phyloP scores from a whole-genome alignment of 1,140 invertebrate genomes.

The Trinorchestia longiramus region DNA sequence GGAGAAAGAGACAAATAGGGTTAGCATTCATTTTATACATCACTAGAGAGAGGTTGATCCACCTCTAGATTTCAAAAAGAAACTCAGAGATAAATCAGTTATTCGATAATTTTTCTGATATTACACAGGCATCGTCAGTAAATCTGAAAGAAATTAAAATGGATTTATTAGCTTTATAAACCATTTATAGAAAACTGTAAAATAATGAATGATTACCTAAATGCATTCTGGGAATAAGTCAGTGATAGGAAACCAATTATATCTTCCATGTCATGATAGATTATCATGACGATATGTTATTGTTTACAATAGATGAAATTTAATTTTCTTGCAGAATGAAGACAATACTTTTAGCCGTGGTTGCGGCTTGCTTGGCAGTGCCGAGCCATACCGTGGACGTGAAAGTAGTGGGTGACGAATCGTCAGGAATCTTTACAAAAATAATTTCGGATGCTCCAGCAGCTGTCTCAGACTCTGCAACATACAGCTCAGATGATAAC shows the following conservation, averaged over 20 bases:
- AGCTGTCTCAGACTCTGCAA: background rate
- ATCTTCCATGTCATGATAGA: background rate
- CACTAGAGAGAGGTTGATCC: background rate
- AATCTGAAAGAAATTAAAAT: background rate
- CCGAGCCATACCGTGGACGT: background rate
- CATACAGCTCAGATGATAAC: background rate
- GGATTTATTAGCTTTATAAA: background rate
- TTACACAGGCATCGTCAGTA: background rate
- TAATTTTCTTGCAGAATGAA: background rate
- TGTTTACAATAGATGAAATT: background rate
- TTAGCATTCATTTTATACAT: too few relatives aligned
- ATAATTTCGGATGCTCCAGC: background rate
- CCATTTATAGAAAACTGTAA: background rate
- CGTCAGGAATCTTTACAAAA: conserved; percentile 14
- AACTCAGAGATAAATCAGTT: background rate
- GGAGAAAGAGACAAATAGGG: too few relatives aligned
- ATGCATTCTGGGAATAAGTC: background rate
- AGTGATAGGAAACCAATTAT: background rate
- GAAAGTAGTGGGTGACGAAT: background rate
- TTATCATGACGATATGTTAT: background rate
- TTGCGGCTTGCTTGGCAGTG: conserved; percentile 2
- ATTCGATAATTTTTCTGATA: background rate
- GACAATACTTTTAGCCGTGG: background rate
- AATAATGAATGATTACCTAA: background rate
- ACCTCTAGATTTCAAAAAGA: background rate